Evolutionary conservation across 2,888 invertebrate species (phyloP).

Genomic region (Argyresthia albistria): DNA sequence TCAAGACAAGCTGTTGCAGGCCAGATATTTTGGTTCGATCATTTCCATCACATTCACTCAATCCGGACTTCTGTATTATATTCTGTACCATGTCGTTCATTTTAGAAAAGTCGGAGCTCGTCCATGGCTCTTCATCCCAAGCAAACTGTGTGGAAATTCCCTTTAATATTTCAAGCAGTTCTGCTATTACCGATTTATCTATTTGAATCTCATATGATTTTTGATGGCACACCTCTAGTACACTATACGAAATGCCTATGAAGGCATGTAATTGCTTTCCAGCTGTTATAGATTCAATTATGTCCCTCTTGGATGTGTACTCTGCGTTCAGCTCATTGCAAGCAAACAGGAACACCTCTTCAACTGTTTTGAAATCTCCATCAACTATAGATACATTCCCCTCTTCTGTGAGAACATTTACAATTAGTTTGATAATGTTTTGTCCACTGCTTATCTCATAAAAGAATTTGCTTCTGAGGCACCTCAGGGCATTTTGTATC

Average conservation of each 20-base stretch:
- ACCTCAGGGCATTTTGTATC: slow-evolving; percentile 42
- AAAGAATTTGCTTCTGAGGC: slow-evolving; percentile 73
- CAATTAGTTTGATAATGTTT: slow-evolving; percentile 64
- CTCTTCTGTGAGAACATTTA: slow-evolving; percentile 34
- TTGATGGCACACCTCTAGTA: slow-evolving; percentile 32
- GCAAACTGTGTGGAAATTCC: slow-evolving; percentile 47
- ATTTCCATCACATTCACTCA: slow-evolving; percentile 22
- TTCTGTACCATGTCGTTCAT: slow-evolving; percentile 81
- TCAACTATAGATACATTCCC: slow-evolving; percentile 18
- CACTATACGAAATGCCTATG: slow-evolving; percentile 38
- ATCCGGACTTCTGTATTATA: slow-evolving; percentile 61
- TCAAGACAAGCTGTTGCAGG: slow-evolving; percentile 78
- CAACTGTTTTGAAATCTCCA: slow-evolving; percentile 27
- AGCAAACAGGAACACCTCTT: slow-evolving; percentile 42
- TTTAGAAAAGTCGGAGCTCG: slow-evolving; percentile 81
- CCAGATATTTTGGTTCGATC: slow-evolving; percentile 65
- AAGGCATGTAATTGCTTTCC: slow-evolving; percentile 68
- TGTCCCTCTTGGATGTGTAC: slow-evolving; percentile 40
- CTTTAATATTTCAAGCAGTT: slow-evolving; percentile 33
- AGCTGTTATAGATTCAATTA: slow-evolving; percentile 57
- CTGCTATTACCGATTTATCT: slow-evolving; percentile 16
- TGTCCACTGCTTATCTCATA: slow-evolving; percentile 75
- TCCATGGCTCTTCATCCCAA: slow-evolving; percentile 36
- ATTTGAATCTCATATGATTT: slow-evolving; percentile 26
- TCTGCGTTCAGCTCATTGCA: slow-evolving; percentile 32